phyloP scores from a whole-genome alignment of 1,140 invertebrate species.

The Drosophila bocki region DNA sequence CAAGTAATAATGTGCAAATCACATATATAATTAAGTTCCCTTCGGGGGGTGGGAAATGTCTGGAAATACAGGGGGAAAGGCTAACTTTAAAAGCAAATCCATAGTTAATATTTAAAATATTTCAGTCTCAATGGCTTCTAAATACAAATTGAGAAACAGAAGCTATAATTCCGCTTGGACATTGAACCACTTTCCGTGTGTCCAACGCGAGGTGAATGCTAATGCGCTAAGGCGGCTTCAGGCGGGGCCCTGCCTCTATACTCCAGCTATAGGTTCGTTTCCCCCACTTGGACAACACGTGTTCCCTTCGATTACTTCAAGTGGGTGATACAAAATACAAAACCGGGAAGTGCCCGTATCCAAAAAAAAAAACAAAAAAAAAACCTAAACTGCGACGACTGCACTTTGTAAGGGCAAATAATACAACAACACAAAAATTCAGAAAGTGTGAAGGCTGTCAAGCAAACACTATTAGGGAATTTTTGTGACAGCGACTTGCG shows the following conservation, averaged over 20 bases:
- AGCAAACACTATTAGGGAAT: conserved; percentile 57
- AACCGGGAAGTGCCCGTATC: conserved; percentile 19
- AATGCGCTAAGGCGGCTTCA: conserved; percentile 10
- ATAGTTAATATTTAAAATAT: background rate
- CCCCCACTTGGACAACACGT: conserved; percentile 27
- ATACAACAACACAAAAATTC: conserved; percentile 3
- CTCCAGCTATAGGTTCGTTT: background rate
- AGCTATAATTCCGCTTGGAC: conserved; percentile 17
- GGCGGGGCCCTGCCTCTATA: conserved; percentile 28
- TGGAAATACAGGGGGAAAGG: background rate
- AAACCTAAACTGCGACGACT: conserved; percentile 6
- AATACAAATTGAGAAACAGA: background rate
- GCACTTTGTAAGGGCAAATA: conserved; percentile 35
- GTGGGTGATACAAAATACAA: conserved; percentile 16
- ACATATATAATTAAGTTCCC: no score
- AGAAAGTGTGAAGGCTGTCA: conserved; percentile 12
- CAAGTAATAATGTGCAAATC: no score
- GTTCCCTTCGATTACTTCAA: conserved; percentile 9
- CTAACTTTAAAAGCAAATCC: background rate
- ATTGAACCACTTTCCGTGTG: conserved; percentile 31
- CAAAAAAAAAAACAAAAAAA: conserved; percentile 15
- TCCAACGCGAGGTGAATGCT: conserved; percentile 21
- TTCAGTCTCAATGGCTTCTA: background rate
- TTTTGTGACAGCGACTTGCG: conserved; percentile 16
- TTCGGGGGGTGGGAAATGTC: no score